Percentiles rank a stretch among this genome's conserved stretches.
phyloP scores from a whole-genome alignment of 2,797 vertebrate genomes.

The Lepus oiostolus region DNA sequence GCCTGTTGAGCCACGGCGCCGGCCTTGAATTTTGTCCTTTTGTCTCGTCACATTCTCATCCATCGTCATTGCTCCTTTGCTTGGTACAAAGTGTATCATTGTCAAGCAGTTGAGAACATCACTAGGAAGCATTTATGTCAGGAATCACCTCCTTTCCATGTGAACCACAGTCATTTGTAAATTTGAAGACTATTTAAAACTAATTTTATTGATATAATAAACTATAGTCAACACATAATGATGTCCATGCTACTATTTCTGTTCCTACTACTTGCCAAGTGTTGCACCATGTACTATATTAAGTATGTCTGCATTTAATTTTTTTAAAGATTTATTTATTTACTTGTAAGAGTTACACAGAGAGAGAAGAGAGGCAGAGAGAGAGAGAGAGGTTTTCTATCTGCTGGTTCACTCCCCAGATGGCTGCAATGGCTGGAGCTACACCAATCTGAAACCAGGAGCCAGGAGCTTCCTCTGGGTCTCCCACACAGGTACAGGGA shows the following conservation, averaged over 20 bases:
- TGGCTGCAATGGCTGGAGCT: no score
- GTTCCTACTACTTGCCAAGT: not conserved
- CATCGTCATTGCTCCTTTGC: not conserved
- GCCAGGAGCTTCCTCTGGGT: no score
- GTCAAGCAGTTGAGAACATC: not conserved
- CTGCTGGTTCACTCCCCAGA: no score
- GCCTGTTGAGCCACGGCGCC: no score
- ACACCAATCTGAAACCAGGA: no score
- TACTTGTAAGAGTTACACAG: no score
- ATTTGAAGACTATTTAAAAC: not conserved
- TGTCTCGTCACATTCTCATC: not conserved
- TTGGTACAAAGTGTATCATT: not conserved
- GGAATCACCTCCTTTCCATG: not conserved
- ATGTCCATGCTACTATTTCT: fast-evolving
- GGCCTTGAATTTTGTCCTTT: no score
- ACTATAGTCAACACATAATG: not conserved
- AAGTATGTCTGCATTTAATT: not conserved
- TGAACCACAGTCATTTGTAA: not conserved
- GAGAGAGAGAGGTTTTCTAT: no score
- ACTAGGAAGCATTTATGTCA: not conserved
- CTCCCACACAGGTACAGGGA: no score
- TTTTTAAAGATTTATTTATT: no score
- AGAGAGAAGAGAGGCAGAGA: no score
- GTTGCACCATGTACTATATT: not conserved
- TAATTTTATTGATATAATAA: not conserved